Evolutionary conservation across 2,113 vertebrate genomes (phyloP).

Genomic region (Sphaerodactylus townsendi): DNA sequence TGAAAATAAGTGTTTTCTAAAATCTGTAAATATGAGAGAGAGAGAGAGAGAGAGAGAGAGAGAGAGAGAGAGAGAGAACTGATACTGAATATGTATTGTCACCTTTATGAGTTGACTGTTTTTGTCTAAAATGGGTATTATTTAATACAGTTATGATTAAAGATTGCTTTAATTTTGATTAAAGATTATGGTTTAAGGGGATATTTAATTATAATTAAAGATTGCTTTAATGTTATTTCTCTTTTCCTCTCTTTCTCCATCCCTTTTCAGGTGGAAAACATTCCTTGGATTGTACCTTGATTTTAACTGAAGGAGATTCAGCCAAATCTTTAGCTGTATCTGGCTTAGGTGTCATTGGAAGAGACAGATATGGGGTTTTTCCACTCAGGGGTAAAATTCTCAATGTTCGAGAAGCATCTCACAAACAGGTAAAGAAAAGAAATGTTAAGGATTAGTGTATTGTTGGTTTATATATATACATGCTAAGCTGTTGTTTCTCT

Average conservation of each 20-base stretch:
- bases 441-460: background rate
- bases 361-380: slow-evolving; percentile 96
- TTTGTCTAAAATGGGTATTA: background rate
- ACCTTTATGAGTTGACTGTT: background rate
- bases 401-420: slow-evolving; percentile 96
- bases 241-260: slow-evolving; percentile 7
- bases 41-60: no score
- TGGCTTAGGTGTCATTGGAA: slow-evolving; percentile 93
- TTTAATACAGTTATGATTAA: background rate
- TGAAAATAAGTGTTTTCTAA: background rate
- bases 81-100: background rate
- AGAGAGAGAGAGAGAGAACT: no score
- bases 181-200: no score
- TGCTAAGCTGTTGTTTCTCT: background rate
- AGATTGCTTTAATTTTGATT: background rate
- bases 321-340: slow-evolving; percentile 97
- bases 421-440: slow-evolving; percentile 86
- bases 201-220: background rate
- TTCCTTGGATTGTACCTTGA: slow-evolving; percentile 95
- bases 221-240: background rate
- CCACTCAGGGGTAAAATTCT: slow-evolving; percentile 98
- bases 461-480: background rate
- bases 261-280: slow-evolving; percentile 89
- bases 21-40: no score
- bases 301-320: slow-evolving; percentile 97